Base-by-base conservation (phyloP, 2,113 vertebrate genomes). In the Pelecanoides urinatrix region DNA sequence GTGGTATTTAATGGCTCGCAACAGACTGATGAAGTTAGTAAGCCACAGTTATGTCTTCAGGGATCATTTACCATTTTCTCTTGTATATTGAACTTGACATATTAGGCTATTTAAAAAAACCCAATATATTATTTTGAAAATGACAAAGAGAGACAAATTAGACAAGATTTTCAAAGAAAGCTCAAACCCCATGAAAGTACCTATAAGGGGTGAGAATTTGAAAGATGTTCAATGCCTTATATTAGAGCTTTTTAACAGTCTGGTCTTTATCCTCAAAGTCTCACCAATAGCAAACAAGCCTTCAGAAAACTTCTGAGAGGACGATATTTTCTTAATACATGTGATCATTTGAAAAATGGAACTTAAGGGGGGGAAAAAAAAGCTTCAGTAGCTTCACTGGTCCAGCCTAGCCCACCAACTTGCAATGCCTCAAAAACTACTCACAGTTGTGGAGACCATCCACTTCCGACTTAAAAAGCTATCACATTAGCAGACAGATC, bases 341-440 rank as follows among this genome's bases (percentile, higher is more conserved):
- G 10, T 34, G 47, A 70, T 42, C 4, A 83, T 34, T 77, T 74
- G 55, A 83, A 75, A 75, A 74, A 6, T 8, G 4, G 5, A 61
- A 79, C 29, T 58, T n/a, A 6, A 67, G 13, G 19, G 0, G 0
- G 0, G 11, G 15, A 22, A 40, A 45, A n/a, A 36, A 30, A 27
- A 20, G 8, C 29, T 68, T 47, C 29, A 67, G 7, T 49, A 73
- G 29, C n/a, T 73, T 53, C 55, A 13, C 26, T n/a, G 12, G 47
- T 55, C 16, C 42, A 87, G 26, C 7, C 6, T 7, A 44, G 36
- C 19, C 15, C 27, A 40, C 14, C 40, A 14, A 21, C 5, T 38
- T 50, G 6, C 5, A 67, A 36, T 6, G 15, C 9, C 34, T 73
- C 42, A 65, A 38, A 50, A 83, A 40, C 36, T 45, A 36, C 50